Percentiles rank a stretch among this genome's conserved stretches.
Evolutionary conservation across 2,888 invertebrate species (phyloP).

Genomic region (Pilophorus perplexus): DNA sequence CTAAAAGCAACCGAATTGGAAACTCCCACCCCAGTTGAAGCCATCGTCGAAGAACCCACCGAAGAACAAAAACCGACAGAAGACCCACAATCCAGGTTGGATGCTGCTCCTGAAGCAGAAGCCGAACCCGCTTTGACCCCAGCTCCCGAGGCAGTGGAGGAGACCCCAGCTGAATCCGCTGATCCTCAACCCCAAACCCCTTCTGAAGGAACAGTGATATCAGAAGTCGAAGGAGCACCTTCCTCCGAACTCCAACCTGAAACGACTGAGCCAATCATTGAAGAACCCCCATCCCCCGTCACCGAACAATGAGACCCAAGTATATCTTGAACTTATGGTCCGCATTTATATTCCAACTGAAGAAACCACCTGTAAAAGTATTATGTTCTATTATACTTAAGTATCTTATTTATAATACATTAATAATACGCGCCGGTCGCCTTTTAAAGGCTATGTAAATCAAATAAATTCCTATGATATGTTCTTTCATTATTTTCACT

Average conservation of each 20-base stretch:
- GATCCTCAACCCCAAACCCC: neutral
- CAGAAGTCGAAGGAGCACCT: neutral
- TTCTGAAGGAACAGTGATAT: neutral
- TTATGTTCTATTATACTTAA: slow-evolving; percentile 6
- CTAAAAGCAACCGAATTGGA: neutral
- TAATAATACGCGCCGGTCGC: neutral
- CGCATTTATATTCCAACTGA: slow-evolving; percentile 10
- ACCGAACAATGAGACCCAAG: neutral
- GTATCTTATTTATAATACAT: slow-evolving; percentile 9
- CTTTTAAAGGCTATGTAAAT: neutral
- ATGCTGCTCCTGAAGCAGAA: slow-evolving; percentile 2
- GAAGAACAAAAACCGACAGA: neutral
- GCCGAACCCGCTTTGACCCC: neutral
- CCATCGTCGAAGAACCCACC: neutral
- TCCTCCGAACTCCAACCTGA: neutral
- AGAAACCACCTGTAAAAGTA: slow-evolving; percentile 3
- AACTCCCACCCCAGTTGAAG: neutral
- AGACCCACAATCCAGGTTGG: neutral
- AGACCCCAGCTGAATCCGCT: neutral
- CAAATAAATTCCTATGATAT: slow-evolving; percentile 7
- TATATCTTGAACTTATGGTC: too few species aligned
- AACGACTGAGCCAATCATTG: slow-evolving; percentile 19
- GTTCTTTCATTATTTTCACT: too few species aligned
- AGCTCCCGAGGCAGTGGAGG: neutral
- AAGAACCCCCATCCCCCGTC: slow-evolving; percentile 11